Conservation (phyloP, 2,797 vertebrate species). For the Ctenochaetus hawaiiensis region DNA sequence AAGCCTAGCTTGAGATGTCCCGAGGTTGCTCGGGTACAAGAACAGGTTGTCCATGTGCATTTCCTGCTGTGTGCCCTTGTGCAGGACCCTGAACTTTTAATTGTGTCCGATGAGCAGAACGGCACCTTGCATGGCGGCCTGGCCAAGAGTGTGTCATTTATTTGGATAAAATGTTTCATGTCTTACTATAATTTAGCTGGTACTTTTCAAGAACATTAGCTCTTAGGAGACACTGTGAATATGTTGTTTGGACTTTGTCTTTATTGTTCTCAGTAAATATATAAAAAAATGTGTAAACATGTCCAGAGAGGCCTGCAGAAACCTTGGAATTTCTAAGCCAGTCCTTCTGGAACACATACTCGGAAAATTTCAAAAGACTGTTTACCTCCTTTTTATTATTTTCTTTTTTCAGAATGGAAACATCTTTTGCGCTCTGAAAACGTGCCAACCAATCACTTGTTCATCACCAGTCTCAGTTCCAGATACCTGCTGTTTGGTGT, state of each 20-base stretch:
- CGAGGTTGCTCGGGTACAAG: background rate
- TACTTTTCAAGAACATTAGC: background rate
- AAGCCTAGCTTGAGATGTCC: background rate
- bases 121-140: background rate
- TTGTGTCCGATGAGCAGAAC: background rate
- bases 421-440: slow-evolving; percentile 95
- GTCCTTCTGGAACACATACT: background rate
- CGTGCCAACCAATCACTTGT: slow-evolving; percentile 90
- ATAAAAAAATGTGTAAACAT: background rate
- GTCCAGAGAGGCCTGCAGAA: background rate
- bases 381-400: slow-evolving; percentile 27
- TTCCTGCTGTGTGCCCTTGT: background rate
- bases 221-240: background rate
- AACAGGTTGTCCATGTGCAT: background rate
- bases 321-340: background rate
- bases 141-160: background rate
- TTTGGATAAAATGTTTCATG: background rate
- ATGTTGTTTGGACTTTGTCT: background rate
- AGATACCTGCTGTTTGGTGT: slow-evolving; percentile 93
- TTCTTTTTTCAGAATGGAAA: slow-evolving; percentile 90
- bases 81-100: background rate
- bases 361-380: background rate
- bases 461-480: slow-evolving; percentile 84
- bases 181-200: slow-evolving; percentile 1
- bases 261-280: background rate